Base-by-base conservation (phyloP, 1,140 invertebrate species). In the Drosophila aff. region DNA sequence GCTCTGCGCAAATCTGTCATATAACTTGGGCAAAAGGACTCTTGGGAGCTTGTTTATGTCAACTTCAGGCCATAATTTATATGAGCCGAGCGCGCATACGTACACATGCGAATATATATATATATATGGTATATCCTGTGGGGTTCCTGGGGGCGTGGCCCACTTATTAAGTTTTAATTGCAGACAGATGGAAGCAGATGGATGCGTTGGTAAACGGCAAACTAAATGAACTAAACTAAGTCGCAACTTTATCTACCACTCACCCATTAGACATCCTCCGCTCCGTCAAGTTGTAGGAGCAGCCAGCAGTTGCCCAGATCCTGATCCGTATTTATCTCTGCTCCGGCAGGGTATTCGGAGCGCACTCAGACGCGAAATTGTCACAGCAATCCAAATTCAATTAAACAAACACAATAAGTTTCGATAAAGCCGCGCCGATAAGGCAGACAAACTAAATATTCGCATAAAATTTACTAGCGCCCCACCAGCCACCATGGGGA, bases 381-480 rank as follows among this genome's bases (percentile, higher is more conserved):
- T 90, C 85, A 61, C 72, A 79, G 79, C 86, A 91, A 92, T 92
- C 87, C 80, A 90, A 92, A 92, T 92, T 92, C 91, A 92, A 92
- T 92, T 92, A 92, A 92, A 92, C 91, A 92, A 92, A 92, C 87
- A 92, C 91, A 92, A 92, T 92, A 92, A 92, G 89, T 91, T 92
- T 76, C 79, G 91, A 92, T 92, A 92, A 92, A 92, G 87, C 91
- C 76, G 59, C 36, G 50, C 77, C 81, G 91, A 92, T 92, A 92
- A 92, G 69, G 67, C 59, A 52, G 65, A 71, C 67, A 87, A 92
- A 92, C 91, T 91, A 89, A 92, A 92, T 91, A 92, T 89, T 82
- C 86, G 73, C 91, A 92, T 92, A 85, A 82, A 92, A 87, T 92
- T 76, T 80, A 82, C 86, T 81, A 79, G 66, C 82, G 23, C 49